phyloP scores from a whole-genome alignment of 2,797 vertebrate genomes.

The Artibeus jamaicensis region DNA sequence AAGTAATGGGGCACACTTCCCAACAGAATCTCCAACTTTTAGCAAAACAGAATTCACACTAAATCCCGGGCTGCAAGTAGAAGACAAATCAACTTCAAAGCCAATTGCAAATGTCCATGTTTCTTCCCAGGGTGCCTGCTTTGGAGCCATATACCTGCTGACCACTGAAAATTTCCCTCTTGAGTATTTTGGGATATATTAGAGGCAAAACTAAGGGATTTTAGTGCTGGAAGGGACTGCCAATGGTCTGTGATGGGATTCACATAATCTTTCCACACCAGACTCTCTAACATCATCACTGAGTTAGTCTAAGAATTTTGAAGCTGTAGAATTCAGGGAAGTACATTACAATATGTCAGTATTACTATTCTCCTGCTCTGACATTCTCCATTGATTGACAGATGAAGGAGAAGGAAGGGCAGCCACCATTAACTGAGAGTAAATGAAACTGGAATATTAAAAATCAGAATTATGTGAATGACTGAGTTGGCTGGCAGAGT shows the following conservation, averaged over 20 bases:
- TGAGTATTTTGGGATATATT: neutral
- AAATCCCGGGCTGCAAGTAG: neutral
- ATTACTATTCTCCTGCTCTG: conserved; percentile 48
- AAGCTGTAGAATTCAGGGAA: conserved; percentile 38
- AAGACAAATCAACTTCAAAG: neutral
- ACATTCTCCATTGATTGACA: conserved; percentile 62
- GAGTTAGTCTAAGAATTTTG: conserved; percentile 35
- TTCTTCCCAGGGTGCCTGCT: neutral
- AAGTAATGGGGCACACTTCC: neutral
- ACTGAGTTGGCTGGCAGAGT: conserved; percentile 38
- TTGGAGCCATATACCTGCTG: neutral
- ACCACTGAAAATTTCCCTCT: neutral
- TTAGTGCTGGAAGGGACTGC: neutral
- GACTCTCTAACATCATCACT: conserved; percentile 18
- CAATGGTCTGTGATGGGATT: neutral
- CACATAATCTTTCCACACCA: conserved; percentile 20
- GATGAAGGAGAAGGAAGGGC: conserved; percentile 52
- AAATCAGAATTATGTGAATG: conserved; percentile 60
- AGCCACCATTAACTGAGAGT: conserved; percentile 60
- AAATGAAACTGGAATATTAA: conserved; percentile 67
- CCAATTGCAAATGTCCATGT: neutral
- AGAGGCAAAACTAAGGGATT: neutral
- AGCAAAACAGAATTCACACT: neutral
- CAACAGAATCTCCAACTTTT: neutral
- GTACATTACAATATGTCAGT: conserved; percentile 43